Evolutionary conservation across 2,888 invertebrate genomes (phyloP), one percentile per base, ranked within the genome.

Genomic region (Pristionchus fissidentatus): DNA sequence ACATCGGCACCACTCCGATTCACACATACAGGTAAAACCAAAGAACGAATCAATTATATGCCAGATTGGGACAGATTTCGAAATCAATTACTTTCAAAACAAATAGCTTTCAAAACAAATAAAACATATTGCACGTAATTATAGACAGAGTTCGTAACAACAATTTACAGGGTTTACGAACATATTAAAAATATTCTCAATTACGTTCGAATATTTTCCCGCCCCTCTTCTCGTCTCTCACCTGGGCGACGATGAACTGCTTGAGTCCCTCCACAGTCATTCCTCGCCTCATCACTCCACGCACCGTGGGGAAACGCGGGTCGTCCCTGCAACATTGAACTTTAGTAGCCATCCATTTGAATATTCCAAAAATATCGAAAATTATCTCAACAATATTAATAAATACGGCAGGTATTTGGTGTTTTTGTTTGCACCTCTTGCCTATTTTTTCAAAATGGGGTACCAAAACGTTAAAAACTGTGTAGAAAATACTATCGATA

Each of bases 191-290:
- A n/a, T 60, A n/a, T 60, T 8, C 60, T 10, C 60, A 15, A 8
- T 60, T 19, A 49, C 49, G 10, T 49, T 49, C 19, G 49, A 10
- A 49, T 19, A 19, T 19, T 49, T 22, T 41, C 70, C 38, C 10
- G 41, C 7, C 1, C 26, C 0, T 10, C 13, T 38, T 7, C 38
- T 38, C 15, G 0, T 15, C 10, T 22, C 75, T 3, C 0, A 84
- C 78, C 75, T 94, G 99, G 22, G 98, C 97, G 85, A 97, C 95
- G 86, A 99, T 98, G 93, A 99, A 99, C 94, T 98, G 97, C 89
- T 96, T 96, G 78, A 99, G 94, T 0, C 97, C 98, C 93, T 98
- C 97, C 62, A 99, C 97, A 0, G 98, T 97, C 96, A 99, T 96
- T 41, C 99, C 99, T 88, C 97, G 95, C 22, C 99, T 94, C 55